Conservation (phyloP, 2,888 invertebrate genomes). For the Chesias legatella region DNA sequence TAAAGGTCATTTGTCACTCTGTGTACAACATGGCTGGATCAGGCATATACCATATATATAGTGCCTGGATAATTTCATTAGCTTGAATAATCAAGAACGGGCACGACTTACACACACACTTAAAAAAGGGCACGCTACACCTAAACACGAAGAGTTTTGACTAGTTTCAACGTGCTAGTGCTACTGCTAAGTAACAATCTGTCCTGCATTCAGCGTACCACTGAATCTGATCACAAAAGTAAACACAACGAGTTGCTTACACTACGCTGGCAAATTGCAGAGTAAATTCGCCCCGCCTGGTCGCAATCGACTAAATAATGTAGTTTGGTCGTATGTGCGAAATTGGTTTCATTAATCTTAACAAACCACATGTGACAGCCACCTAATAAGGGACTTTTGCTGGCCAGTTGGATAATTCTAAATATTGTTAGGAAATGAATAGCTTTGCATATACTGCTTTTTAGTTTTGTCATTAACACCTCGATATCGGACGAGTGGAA, state of each 20-base stretch:
- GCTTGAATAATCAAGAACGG: no score
- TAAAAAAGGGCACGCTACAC: no score
- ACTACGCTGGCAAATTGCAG: conserved; percentile 22
- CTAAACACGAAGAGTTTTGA: conserved; percentile 14
- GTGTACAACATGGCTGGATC: no score
- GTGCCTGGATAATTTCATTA: no score
- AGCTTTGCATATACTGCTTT: no score
- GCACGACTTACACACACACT: no score
- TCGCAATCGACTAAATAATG: conserved; percentile 33
- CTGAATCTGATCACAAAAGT: conserved; percentile 1
- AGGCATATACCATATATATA: no score
- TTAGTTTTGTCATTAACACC: no score
- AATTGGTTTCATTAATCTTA: conserved; percentile 25
- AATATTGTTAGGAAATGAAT: not conserved
- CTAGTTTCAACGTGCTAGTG: no score
- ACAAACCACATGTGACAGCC: conserved; percentile 21
- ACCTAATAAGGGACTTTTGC: conserved; percentile 16
- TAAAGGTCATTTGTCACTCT: no score
- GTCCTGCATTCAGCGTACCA: not conserved
- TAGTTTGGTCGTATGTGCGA: conserved; percentile 24
- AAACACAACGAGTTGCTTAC: conserved; percentile 12
- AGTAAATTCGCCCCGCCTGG: conserved; percentile 20
- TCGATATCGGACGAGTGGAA: no score
- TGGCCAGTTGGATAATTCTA: conserved; percentile 4
- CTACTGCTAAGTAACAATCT: no score